Conservation (phyloP, 2,888 invertebrate genomes). For the Idaea straminata region DNA sequence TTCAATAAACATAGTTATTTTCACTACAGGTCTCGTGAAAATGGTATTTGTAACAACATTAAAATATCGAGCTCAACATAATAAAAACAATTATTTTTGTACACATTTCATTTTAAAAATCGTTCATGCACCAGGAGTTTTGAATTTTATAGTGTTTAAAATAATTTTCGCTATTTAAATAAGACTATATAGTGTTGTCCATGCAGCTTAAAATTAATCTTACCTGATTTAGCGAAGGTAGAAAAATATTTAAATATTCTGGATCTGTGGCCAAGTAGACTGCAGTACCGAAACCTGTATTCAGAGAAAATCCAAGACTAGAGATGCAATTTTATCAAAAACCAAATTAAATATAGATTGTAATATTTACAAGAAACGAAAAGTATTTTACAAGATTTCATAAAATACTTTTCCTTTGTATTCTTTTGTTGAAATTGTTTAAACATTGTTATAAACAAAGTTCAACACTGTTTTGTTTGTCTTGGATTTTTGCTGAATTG, state of each 20-base stretch:
- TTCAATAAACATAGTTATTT: too few species aligned
- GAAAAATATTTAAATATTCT: conserved; percentile 23
- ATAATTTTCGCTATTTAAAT: too few species aligned
- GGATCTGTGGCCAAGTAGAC: conserved; percentile 58
- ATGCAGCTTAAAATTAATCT: background rate
- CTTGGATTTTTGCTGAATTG: background rate
- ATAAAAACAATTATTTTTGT: too few species aligned
- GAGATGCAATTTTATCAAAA: background rate
- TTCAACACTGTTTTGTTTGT: background rate
- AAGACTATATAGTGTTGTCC: background rate
- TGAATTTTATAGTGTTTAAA: too few species aligned
- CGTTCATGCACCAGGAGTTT: too few species aligned
- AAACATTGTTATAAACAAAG: background rate
- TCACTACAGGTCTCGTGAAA: too few species aligned
- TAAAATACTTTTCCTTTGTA: background rate
- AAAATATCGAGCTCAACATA: too few species aligned
- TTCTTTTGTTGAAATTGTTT: background rate
- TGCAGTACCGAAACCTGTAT: conserved; percentile 56
- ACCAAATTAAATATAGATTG: too few species aligned
- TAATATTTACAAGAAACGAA: background rate
- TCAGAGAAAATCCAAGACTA: conserved; percentile 64
- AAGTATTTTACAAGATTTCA: background rate
- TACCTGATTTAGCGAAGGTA: background rate
- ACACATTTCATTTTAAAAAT: too few species aligned
- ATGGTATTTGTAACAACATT: too few species aligned